Conservation (phyloP, 2,888 invertebrate genomes). For the Leptinotarsa juncta region DNA sequence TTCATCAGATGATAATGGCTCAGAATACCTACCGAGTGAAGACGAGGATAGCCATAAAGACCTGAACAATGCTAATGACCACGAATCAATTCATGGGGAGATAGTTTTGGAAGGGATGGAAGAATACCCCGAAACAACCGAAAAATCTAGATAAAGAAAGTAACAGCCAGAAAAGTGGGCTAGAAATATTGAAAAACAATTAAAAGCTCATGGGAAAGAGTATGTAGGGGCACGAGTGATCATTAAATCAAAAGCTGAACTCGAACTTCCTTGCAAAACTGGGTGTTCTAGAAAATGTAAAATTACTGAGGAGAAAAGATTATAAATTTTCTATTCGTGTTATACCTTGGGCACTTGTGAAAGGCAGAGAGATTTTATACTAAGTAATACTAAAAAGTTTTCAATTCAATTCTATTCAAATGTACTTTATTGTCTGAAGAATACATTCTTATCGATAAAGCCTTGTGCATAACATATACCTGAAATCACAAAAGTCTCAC, state of each 20-base stretch:
- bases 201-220: slow-evolving; percentile 5
- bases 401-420: too few species aligned
- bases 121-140: neutral
- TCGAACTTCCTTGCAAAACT: slow-evolving; percentile 13
- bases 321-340: slow-evolving; percentile 17
- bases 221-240: slow-evolving; percentile 18
- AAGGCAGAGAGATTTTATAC: slow-evolving; percentile 22
- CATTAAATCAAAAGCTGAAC: neutral
- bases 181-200: slow-evolving; percentile 14
- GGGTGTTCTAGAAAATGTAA: slow-evolving; percentile 22
- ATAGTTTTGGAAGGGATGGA: neutral
- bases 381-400: neutral
- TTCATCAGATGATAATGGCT: too few species aligned
- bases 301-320: neutral
- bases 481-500: too few species aligned
- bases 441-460: too few species aligned
- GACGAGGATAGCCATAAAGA: too few species aligned
- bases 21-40: too few species aligned
- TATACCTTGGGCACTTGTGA: slow-evolving; percentile 19
- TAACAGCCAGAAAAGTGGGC: slow-evolving; percentile 1
- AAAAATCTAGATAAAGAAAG: slow-evolving; percentile 14
- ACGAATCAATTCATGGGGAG: neutral
- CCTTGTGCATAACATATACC: too few species aligned
- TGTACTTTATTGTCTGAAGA: too few species aligned
- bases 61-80: too few species aligned